phyloP scores from a whole-genome alignment of 2,797 vertebrate species.

The Sparus aurata region DNA sequence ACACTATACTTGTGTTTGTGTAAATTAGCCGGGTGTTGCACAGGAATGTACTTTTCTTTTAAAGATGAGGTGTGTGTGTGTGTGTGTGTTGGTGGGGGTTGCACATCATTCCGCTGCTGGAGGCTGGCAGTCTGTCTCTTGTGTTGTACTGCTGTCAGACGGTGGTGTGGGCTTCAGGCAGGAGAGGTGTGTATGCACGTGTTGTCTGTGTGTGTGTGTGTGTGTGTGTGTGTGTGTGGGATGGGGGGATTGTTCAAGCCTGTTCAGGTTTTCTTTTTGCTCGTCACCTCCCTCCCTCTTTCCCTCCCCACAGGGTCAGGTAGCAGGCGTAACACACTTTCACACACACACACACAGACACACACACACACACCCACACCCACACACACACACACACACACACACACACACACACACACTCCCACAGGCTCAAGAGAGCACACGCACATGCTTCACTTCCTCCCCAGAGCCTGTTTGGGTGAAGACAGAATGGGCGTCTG shows the following conservation, averaged over 20 bases:
- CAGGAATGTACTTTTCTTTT: constrained; percentile 20
- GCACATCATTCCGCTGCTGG: constrained; percentile 15
- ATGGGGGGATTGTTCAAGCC: constrained; percentile 63
- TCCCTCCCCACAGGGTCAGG: constrained; percentile 78
- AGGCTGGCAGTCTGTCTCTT: constrained; percentile 51
- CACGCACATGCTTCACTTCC: constrained; percentile 68
- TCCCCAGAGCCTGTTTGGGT: constrained; percentile 66
- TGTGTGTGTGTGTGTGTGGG: constrained; percentile 42
- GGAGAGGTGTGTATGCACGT: constrained; percentile 38
- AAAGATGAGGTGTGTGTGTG: constrained; percentile 7
- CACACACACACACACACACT: constrained; percentile 29
- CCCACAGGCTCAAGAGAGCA: constrained; percentile 41
- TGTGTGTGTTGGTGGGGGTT: constrained; percentile 14
- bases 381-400: not conserved
- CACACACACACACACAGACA: constrained; percentile 22
- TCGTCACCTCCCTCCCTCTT: constrained; percentile 64
- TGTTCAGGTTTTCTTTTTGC: constrained; percentile 69
- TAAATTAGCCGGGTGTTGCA: constrained; percentile 7
- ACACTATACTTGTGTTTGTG: not conserved
- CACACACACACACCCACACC: constrained; percentile 15
- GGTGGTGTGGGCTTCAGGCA: constrained; percentile 59
- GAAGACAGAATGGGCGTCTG: constrained; percentile 82
- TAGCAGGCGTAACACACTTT: constrained; percentile 77
- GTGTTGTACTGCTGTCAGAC: constrained; percentile 67
- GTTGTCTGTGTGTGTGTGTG: constrained; percentile 37